Evolutionary conservation across 2,113 vertebrate genomes (phyloP), one percentile per base, ranked within the genome.

Genomic region (Sapayoa aenigma): DNA sequence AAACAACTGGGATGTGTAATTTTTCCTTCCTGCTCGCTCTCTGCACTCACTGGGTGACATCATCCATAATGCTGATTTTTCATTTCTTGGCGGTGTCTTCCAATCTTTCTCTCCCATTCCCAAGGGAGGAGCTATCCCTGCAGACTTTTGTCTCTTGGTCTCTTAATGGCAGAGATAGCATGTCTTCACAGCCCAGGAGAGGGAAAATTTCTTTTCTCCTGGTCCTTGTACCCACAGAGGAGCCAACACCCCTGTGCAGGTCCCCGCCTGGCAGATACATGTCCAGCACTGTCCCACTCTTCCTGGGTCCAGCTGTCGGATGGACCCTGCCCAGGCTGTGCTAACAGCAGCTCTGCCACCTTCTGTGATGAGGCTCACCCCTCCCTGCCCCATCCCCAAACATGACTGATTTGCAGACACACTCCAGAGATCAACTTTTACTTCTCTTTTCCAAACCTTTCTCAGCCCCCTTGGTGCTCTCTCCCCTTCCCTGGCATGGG

Each of bases 1-100:
- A 95, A 96, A 85, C 83, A 76, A 90, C 85, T 8, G 8, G 63
- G 80, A 84, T 65, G 39, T 89, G 67, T 63, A 49, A 44, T 85
- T 78, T 92, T 92, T 78, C 90, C 91, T 94, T 90, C 79, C 87
- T 87, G 77, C 76, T 77, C 7, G 0, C 67, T 85, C 79, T 55
- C 83, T 65, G 52, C 56, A 63, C 74, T 93, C 63, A 3, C 31
- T 68, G 55, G 39, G 31, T 12, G 2, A 37, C 31, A 22, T 33
- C n/a, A 30, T 41, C 73, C 90, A 83, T 37, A 56, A 7, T 2
- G 7, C 39, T 3, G 1, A 0, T 23, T 94, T 88, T 85, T 68
- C 28, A 13, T 69, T 82, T 75, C 73, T 67, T 2, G 1, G 35
- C 9, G 7, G 6, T 6, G 4, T 44, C 27, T 65, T 63, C 67